Base-by-base conservation (phyloP, 1,140 invertebrate genomes). In the Drosophila littoralis region DNA sequence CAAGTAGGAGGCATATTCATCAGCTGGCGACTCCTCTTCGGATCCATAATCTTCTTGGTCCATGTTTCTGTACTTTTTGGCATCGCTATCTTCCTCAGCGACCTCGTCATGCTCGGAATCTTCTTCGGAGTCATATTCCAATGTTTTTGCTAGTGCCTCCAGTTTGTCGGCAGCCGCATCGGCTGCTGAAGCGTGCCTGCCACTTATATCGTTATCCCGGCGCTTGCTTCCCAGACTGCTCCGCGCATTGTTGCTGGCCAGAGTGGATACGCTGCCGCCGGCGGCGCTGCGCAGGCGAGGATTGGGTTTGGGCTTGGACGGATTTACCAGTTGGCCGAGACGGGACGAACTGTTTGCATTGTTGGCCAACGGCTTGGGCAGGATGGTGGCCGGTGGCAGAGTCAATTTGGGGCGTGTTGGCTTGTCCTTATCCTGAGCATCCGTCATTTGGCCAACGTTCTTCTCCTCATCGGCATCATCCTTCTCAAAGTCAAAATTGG, bases 401-500 rank as follows among this genome's bases (percentile, higher is more conserved):
- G 55, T 66, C 38, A 85, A 51, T 33, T 88, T 88, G 6, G 70
- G 45, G 35, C 72, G 68, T 2, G 61, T 52, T 7, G 60, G 38
- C 46, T 83, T 85, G 7, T 74, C 66, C 10, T 28, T 40, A 5
- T 64, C 64, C 9, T n/a, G 12, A 1, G 12, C 9, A 28, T 65
- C 71, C 1, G 60, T 32, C 7, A 48, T 9, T 22, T 13, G 42
- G 0, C 15, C 46, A 0, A 2, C 40, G 42, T 58, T 79, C 43
- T 83, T 79, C 7, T 74, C 72, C 50, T 89, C 83, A 1, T 55
- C 69, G 15, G 48, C 46, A n/a, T 72, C 84, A 9, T 83, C 84
- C 32, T 77, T 88, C 1, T 89, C 84, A 9, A 83, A 83, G 17
- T 89, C 83, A 28, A 67, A 88, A 8, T 69, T 74, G 0, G 80